Base-by-base conservation (phyloP, 2,888 invertebrate genomes). In the Electrophaes corylata region DNA sequence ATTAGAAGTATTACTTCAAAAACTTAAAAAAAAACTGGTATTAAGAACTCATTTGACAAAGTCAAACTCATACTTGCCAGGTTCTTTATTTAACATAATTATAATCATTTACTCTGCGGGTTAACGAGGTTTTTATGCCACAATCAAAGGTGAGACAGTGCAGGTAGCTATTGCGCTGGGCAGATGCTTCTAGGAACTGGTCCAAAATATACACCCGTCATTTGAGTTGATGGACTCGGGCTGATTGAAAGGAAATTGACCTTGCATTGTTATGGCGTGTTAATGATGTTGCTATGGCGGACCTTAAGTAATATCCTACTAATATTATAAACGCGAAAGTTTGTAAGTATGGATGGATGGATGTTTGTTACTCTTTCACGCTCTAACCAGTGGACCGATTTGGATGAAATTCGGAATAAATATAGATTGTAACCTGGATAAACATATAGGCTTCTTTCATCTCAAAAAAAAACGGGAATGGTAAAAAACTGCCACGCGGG, bases 41-140 rank as follows among this genome's bases (percentile, higher is more conserved):
- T 37, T 16, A 37, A 11, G 18, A 41, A 23, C 23, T 37, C 37
- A 16, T 19, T 37, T 48, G 11, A 10, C 29, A 1, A 18, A 5
- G 26, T 31, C 19, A 18, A 18, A 19, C 49, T 41, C 40, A 4
- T 14, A 29, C 49, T 49, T 49, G n/a, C 1, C 49, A 40, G 31
- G 4, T 49, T 49, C 26, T 49, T 39, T n/a, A n/a, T 8, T 10
- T 19, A 12, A 19, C n/a, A 63, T 48, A 53, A 44, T 51, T 37
- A 55, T 51, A 43, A 59, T 55, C 43, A 49, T 50, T 51, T 46
- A 59, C 45, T 45, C 49, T 33, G 58, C 67, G 67, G 72, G 8
- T 81, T 87, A 89, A 89, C 88, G 75, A 88, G 84, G 81, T 86
- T 86, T 87, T 87, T 88, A 84, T 82, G 33, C 43, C 11, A 50